Conservation (phyloP, 2,113 vertebrate genomes). For the Cariama cristata region DNA sequence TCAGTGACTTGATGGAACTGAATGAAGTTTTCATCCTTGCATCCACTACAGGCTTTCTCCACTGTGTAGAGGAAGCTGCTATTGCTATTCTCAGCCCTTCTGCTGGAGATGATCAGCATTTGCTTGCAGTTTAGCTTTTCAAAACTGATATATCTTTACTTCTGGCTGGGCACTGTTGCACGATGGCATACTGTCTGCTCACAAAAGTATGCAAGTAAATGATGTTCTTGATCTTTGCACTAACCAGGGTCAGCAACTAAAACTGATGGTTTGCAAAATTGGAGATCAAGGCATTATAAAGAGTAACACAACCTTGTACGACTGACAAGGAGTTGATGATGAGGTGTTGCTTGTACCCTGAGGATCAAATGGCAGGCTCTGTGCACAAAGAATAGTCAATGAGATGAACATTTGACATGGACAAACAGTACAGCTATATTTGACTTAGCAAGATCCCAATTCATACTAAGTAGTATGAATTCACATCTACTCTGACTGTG, state of each 20-base stretch:
- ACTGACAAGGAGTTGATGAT: slow-evolving; percentile 36
- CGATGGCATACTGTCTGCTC: background rate
- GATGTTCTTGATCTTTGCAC: background rate
- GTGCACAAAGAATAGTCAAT: slow-evolving; percentile 1
- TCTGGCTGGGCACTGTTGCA: background rate
- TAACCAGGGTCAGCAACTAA: background rate
- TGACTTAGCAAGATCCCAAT: background rate
- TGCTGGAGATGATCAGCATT: background rate
- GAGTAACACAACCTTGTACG: background rate
- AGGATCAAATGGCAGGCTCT: slow-evolving; percentile 35
- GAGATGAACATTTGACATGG: background rate
- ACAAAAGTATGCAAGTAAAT: background rate
- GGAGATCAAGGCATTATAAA: background rate
- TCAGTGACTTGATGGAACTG: background rate
- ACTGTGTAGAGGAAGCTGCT: background rate
- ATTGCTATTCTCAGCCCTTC: background rate
- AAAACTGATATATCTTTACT: background rate
- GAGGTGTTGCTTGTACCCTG: background rate
- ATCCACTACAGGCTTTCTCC: background rate
- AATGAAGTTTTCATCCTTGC: background rate
- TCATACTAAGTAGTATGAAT: background rate
- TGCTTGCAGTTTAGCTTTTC: background rate
- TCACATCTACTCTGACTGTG: background rate
- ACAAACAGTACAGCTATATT: background rate
- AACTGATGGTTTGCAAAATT: background rate